Evolutionary conservation across 2,797 vertebrate species (phyloP), one percentile per base, ranked within the genome.

Genomic region (Gymnoscopelus braueri): DNA sequence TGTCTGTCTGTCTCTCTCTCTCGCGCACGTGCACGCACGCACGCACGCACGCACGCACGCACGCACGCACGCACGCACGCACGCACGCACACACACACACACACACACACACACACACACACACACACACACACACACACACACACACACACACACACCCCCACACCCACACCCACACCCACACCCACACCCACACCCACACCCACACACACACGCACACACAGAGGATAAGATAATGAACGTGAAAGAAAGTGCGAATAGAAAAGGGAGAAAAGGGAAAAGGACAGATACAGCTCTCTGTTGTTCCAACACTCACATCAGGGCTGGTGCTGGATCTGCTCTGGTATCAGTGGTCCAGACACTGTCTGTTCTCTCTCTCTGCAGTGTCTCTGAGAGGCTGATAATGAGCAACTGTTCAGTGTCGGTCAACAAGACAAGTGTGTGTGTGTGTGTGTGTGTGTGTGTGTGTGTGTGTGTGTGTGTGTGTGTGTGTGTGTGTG

Each of bases 331-430:
- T 44, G 67, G 12, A 11, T 54, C 32, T 59, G 63, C 63, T 65
- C 52, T 19, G 48, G 15, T 26, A 32, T 72, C 69, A 65, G 52
- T 63, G 39, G 63, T 63, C 29, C 51, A 75, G 63, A 84, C 69
- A 82, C 39, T 71, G 65, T 63, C 65, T 65, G 65, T 67, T 69
- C 60, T 79, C 52, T 19, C n/a, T 74, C 65, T 15, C 23, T 67
- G 67, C 77, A 35, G 63, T 75, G 71, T 77, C 75, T 70, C 72
- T 71, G 66, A 63, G 44, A 50, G 51, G 15, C 60, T 78, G 72
- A 81, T 80, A 79, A 71, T 78, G 68, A 78, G 44, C 39, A 62
- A 77, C 79, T 84, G 71, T 53, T 78, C 69, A 74, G 67, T 72
- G 68, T 24, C 39, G 12, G 69, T 79, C 67, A 85, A 77, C 78